A percentile compares a stretch with the other conserved stretches of the same genome.
Evolutionary conservation across 2,113 vertebrate genomes (phyloP).

Genomic region (Pollachius pollachius): DNA sequence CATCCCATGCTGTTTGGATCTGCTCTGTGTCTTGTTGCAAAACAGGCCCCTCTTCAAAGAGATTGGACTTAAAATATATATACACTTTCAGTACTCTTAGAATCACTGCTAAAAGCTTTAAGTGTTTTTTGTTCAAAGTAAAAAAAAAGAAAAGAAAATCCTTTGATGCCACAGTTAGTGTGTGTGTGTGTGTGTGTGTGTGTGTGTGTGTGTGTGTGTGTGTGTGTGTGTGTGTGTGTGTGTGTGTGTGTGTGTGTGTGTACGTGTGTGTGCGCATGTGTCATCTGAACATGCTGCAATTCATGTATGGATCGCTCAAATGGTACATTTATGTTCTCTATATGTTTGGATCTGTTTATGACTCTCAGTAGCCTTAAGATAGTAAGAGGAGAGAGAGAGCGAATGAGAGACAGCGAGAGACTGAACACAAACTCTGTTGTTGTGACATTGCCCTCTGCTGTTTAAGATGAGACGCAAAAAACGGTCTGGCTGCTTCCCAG

Average conservation of each 20-base stretch:
- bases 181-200: constrained; percentile 11
- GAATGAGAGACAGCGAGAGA: neutral
- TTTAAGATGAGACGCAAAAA: constrained; percentile 17
- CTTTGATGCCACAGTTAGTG: constrained; percentile 25
- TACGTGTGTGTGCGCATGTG: neutral
- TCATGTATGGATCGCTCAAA: constrained; percentile 12
- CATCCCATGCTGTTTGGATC: constrained; percentile 18
- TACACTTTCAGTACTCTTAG: constrained; percentile 25
- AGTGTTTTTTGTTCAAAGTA: constrained; percentile 18
- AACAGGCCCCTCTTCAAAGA: constrained; percentile 44
- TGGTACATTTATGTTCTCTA: constrained; percentile 31
- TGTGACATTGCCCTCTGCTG: constrained; percentile 57
- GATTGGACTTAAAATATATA: neutral
- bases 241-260: constrained; percentile 27
- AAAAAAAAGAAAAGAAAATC: constrained; percentile 7
- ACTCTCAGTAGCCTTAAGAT: neutral
- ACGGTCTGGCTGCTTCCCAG: neutral
- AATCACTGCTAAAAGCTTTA: constrained; percentile 35
- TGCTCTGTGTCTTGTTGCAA: constrained; percentile 45
- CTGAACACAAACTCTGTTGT: constrained; percentile 2
- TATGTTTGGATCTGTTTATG: constrained; percentile 20
- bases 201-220: neutral
- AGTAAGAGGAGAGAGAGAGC: neutral
- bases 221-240: constrained; percentile 13
- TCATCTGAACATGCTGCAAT: neutral